Evolutionary conservation across 2,888 invertebrate species (phyloP), one percentile per base, ranked within the genome.

Genomic region (Ectemnius lituratus): DNA sequence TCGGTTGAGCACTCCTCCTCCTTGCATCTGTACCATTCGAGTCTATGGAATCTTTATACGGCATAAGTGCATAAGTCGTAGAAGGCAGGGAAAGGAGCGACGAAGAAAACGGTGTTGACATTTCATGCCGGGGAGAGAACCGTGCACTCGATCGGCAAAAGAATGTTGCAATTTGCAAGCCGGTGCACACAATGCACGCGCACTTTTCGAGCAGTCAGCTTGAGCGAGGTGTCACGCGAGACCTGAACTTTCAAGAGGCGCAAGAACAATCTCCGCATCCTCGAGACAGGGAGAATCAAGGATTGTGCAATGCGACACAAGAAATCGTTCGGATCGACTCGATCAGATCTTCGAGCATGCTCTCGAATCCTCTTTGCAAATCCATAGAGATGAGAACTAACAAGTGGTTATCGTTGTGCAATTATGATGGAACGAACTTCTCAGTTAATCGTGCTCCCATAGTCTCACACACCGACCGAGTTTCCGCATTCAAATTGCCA

Each of bases 141-240:
- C 14, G 16, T 52, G 16, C 52, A 52, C n/a, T 52, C 16, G 52
- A 52, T 14, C 52, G n/a, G 52, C 16, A 16, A 52, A 52, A 52
- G 52, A 52, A 52, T 52, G 52, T 52, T 52, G 52, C 52, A 52
- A 52, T 37, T 37, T 37, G 37, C 37, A 37, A 37, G 37, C n/a
- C 4, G 52, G 16, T 14, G 52, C 52, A 52, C 16, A 16, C 52
- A 37, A 37, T 52, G 52, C 16, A 52, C 13, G 52, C 52, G 16
- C 16, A 14, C 16, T 52, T 52, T 52, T 52, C 52, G 52, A 37
- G 37, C 37, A 37, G 8, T 37, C 37, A 6, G 37, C 37, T 37
- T 4, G 37, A 11, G 16, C 52, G 16, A 52, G 52, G 52, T 52
- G 52, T 52, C 52, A 52, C 52, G 52, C 52, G 52, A 52, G 52